Conservation (phyloP, 2,888 invertebrate genomes). For the Heteromyza rotundicornis region DNA sequence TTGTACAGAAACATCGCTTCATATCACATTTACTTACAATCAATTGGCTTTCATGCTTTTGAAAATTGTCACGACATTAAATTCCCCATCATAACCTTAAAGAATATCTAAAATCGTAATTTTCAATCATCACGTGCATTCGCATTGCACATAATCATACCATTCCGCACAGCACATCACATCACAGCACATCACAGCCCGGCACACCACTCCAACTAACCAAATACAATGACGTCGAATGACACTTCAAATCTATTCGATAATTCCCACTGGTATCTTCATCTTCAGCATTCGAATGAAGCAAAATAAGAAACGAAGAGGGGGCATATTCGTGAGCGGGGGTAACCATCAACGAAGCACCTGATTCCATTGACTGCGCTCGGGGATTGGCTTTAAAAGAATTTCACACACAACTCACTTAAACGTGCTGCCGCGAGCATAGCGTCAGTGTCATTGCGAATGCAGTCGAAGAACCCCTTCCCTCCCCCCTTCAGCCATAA, state of each 20-base stretch:
- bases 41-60: too few species aligned
- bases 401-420: constrained; percentile 4
- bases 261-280: constrained; percentile 18
- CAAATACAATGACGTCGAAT: not conserved
- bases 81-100: too few species aligned
- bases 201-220: not conserved
- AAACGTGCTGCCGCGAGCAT: constrained; percentile 1
- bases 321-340: not conserved
- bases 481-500: too few species aligned
- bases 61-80: too few species aligned
- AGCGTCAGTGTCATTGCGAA: constrained; percentile 14
- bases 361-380: constrained; percentile 11
- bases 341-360: not conserved
- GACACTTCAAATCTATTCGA: not conserved
- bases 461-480: not conserved
- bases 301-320: not conserved
- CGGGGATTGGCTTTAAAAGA: constrained; percentile 9
- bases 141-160: too few species aligned
- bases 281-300: too few species aligned
- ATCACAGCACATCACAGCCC: not conserved
- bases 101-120: too few species aligned
- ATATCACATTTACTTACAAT: too few species aligned
- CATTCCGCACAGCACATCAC: not conserved
- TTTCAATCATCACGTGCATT: not conserved
- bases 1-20: too few species aligned